phyloP scores from a whole-genome alignment of 1,140 invertebrate genomes.

The Elymnias hypermnestra region DNA sequence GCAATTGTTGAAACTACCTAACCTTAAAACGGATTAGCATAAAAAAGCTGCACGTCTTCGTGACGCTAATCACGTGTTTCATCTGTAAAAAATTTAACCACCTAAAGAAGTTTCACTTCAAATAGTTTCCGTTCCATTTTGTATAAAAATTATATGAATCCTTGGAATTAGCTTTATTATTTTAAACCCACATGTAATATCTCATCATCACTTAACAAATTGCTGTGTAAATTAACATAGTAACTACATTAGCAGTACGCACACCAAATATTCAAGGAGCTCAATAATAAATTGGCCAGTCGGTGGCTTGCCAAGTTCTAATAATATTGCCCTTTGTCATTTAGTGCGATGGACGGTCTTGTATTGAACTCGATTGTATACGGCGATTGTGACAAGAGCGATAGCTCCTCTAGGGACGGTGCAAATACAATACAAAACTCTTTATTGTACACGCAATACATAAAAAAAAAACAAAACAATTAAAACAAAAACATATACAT shows the following conservation, averaged over 20 bases:
- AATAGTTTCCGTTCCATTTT: too few species aligned
- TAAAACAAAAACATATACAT: too few species aligned
- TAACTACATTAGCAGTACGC: conserved; percentile 15
- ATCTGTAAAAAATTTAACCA: too few species aligned
- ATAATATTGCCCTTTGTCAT: conserved; percentile 41
- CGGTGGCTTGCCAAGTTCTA: conserved; percentile 35
- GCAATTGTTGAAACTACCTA: too few species aligned
- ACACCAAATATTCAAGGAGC: conserved; percentile 24
- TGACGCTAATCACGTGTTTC: too few species aligned
- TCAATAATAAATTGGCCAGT: conserved; percentile 35
- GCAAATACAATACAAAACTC: too few species aligned
- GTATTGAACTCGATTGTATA: conserved; percentile 26
- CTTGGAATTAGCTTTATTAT: background rate
- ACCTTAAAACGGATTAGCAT: too few species aligned
- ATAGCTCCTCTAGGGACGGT: conserved; percentile 8
- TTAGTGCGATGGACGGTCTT: conserved; percentile 3
- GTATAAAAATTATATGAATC: too few species aligned
- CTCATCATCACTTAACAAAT: conserved; percentile 14
- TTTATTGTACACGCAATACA: too few species aligned
- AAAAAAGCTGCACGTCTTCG: too few species aligned
- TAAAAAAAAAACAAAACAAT: too few species aligned
- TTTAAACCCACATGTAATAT: conserved; percentile 18
- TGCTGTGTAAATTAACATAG: conserved; percentile 20
- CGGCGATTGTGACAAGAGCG: conserved; percentile 15
- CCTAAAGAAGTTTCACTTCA: too few species aligned